Evolutionary conservation across 2,888 invertebrate species (phyloP).

Genomic region (Nomada lathburiana): DNA sequence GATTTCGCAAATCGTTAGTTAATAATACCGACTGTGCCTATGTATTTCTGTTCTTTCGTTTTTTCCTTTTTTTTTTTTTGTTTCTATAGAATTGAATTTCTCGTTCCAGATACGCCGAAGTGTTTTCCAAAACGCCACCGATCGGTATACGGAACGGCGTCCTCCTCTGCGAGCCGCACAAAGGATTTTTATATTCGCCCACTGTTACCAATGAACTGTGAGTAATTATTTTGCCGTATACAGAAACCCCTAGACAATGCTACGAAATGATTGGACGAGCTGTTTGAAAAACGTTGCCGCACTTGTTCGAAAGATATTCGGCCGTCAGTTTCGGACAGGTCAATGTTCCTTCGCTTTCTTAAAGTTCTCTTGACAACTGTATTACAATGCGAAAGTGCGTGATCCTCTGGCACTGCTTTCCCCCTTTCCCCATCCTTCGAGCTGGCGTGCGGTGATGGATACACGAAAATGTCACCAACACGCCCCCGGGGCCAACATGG

Average conservation of each 20-base stretch:
- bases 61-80: no score
- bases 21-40: neutral
- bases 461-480: slow-evolving; percentile 83
- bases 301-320: neutral
- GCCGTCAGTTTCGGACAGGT: neutral
- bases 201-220: slow-evolving; percentile 74
- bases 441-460: slow-evolving; percentile 79
- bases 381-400: slow-evolving; percentile 80
- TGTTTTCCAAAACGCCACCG: slow-evolving; percentile 75
- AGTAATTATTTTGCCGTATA: slow-evolving; percentile 52
- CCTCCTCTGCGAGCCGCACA: slow-evolving; percentile 78
- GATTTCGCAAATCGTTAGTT: neutral
- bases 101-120: slow-evolving; percentile 78
- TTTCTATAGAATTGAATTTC: neutral
- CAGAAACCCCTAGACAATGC: no score
- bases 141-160: slow-evolving; percentile 74
- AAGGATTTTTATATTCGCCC: slow-evolving; percentile 77
- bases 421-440: slow-evolving; percentile 59
- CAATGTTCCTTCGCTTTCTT: neutral
- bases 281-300: neutral
- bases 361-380: slow-evolving; percentile 53
- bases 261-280: neutral
- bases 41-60: no score
- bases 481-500: slow-evolving; percentile 78
- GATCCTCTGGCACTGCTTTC: slow-evolving; percentile 75